Conservation (phyloP, 2,888 invertebrate genomes). For the Drosophila setosimentum region DNA sequence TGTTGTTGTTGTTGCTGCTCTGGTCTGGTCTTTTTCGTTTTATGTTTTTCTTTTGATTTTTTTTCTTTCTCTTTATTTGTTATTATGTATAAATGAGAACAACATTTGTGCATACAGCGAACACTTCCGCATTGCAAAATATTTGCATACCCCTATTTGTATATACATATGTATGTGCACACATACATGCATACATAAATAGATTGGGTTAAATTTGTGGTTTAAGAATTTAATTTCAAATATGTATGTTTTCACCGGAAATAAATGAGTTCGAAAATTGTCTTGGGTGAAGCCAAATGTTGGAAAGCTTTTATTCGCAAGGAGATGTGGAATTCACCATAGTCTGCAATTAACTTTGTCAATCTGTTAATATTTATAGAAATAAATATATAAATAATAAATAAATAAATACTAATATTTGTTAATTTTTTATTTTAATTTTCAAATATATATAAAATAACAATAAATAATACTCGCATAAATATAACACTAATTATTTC, state of each 20-base stretch:
- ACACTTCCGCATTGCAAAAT: conserved; percentile 34
- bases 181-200: not conserved
- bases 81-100: conserved; percentile 17
- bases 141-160: not conserved
- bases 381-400: not conserved
- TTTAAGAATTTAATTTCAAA: not conserved
- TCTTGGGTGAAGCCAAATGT: not conserved
- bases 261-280: not conserved
- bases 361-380: not conserved
- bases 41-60: not conserved
- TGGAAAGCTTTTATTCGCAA: not conserved
- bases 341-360: not conserved
- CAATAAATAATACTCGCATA: not conserved
- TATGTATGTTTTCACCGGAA: not conserved
- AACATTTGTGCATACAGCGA: conserved; percentile 14
- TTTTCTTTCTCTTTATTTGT: conserved; percentile 5
- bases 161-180: not conserved
- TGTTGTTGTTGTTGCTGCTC: conserved; percentile 6
- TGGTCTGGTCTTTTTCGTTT: not conserved
- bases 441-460: not conserved
- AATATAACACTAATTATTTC: not conserved
- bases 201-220: not conserved
- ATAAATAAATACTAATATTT: not conserved
- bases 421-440: not conserved
- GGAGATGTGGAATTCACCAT: not conserved